Evolutionary conservation across 1,140 invertebrate species (phyloP).

Genomic region (Caligus rogercresseyi): DNA sequence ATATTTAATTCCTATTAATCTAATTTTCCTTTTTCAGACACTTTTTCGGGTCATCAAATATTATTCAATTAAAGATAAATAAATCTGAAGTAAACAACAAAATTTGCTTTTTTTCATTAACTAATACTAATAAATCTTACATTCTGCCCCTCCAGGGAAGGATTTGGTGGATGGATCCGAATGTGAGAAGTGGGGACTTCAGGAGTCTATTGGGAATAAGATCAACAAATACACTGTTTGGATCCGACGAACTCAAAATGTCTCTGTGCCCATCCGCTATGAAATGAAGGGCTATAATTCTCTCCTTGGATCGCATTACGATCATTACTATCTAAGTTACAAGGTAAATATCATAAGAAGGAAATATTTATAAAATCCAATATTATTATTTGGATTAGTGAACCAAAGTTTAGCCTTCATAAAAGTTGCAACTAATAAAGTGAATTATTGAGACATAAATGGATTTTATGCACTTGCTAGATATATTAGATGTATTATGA

Average conservation of each 20-base stretch:
- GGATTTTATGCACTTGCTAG: no score
- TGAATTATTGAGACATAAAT: no score
- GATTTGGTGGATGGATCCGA: constrained; percentile 32
- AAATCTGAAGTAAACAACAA: no score
- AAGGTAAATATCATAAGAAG: constrained; percentile 6
- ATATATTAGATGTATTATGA: no score
- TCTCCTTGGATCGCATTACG: constrained; percentile 80
- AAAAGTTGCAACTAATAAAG: no score
- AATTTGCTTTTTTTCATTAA: not conserved
- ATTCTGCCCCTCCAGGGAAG: constrained; percentile 9
- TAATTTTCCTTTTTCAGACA: no score
- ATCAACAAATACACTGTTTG: constrained; percentile 69
- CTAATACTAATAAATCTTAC: not conserved
- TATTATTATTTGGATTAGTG: not conserved
- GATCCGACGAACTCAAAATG: constrained; percentile 27
- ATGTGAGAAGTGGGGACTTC: constrained; percentile 21
- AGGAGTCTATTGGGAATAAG: constrained; percentile 1
- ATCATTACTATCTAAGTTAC: constrained; percentile 81
- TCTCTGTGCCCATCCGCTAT: constrained; percentile 48
- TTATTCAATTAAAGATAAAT: no score
- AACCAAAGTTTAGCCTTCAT: not conserved
- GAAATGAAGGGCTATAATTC: constrained; percentile 85
- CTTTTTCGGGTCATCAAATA: no score
- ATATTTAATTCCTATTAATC: no score
- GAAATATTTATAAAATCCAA: not conserved